Evolutionary conservation across 2,113 vertebrate species (phyloP).

Genomic region (Rallus limicola): DNA sequence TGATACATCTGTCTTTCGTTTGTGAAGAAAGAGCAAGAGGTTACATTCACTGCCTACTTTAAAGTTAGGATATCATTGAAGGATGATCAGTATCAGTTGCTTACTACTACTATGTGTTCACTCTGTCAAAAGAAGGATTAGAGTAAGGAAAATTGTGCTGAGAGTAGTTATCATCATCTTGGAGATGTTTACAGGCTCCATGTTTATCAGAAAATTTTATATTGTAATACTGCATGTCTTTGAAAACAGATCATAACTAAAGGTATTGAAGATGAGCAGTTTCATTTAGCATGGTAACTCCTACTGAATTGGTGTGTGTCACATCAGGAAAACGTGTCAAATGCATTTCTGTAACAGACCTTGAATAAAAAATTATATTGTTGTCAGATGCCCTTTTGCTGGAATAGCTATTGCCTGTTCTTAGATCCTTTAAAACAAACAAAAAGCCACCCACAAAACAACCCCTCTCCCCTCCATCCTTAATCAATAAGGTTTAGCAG

Average conservation of each 20-base stretch:
- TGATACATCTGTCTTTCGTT: background rate
- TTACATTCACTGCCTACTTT: background rate
- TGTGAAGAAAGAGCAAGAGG: background rate
- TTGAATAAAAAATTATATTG: background rate
- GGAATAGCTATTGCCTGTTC: background rate
- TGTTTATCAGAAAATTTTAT: background rate
- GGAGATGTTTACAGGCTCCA: background rate
- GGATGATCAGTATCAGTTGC: background rate
- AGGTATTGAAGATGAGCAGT: background rate
- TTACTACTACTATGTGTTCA: background rate
- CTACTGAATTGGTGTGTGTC: background rate
- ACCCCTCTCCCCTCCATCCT: background rate
- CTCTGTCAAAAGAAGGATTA: background rate
- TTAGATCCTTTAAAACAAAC: background rate
- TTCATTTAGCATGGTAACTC: background rate
- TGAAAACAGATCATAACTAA: background rate
- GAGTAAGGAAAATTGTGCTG: background rate
- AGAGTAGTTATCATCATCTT: background rate
- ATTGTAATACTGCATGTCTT: background rate
- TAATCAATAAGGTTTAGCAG: background rate
- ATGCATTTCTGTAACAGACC: background rate
- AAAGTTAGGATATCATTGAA: background rate
- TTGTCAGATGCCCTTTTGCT: background rate
- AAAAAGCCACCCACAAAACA: fast-evolving
- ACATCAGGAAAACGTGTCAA: background rate